phyloP scores from a whole-genome alignment of 2,888 invertebrate species.

The Caenorhabditis japonica region DNA sequence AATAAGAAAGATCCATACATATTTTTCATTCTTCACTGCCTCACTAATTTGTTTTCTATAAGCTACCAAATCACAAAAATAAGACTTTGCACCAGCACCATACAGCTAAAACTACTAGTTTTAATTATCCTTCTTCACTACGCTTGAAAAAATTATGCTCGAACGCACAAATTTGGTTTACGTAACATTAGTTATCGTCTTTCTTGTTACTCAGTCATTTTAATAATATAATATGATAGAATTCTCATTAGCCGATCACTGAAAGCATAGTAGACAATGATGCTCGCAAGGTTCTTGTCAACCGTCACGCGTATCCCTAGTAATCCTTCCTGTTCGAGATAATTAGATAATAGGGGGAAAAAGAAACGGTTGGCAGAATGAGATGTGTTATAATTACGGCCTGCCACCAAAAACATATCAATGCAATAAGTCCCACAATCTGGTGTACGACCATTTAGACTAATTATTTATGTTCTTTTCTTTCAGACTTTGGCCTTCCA shows the following conservation, averaged over 20 bases:
- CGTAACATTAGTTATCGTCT: slow-evolving; percentile 30
- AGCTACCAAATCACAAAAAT: not conserved
- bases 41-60: slow-evolving; percentile 7
- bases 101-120: slow-evolving; percentile 8
- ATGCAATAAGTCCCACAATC: slow-evolving; percentile 29
- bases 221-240: not conserved
- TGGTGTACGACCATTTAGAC: slow-evolving; percentile 3
- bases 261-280: slow-evolving; percentile 7
- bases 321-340: slow-evolving; percentile 33
- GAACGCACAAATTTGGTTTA: slow-evolving; percentile 18
- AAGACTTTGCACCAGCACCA: too few relatives aligned
- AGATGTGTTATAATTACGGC: slow-evolving; percentile 43
- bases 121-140: slow-evolving; percentile 34
- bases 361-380: not conserved
- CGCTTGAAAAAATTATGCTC: slow-evolving; percentile 15
- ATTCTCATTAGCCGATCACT: slow-evolving; percentile 5
- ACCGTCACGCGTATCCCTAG: slow-evolving; percentile 14
- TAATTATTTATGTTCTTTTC: not conserved
- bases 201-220: slow-evolving; percentile 8
- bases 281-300: not conserved
- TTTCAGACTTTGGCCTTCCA: slow-evolving; percentile 34
- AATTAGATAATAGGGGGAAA: slow-evolving; percentile 33
- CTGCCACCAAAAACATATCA: slow-evolving; percentile 31
- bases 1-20: too few relatives aligned
- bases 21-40: slow-evolving; percentile 6